These are phyloP conservation scores for Xestia rhomboidea DNA, from an alignment of 2,888 invertebrate species.

Conservation along the genomic window DNA sequence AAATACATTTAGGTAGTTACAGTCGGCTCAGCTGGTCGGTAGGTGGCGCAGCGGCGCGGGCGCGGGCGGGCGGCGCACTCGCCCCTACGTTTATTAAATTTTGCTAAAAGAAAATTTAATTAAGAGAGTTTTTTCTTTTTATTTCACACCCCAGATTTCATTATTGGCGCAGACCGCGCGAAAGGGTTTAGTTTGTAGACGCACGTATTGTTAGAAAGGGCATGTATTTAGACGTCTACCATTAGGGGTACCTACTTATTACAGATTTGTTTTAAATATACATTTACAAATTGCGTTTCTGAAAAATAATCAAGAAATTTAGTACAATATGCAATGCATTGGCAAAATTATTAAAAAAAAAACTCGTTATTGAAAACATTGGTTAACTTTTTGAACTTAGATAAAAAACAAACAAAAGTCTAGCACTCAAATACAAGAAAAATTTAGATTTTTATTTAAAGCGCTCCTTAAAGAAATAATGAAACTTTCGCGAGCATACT, in stretches of 20 bases:
- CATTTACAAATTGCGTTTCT: background rate
- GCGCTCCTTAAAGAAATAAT: too few relatives aligned
- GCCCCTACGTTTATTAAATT: constrained; percentile 88
- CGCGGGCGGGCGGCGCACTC: constrained; percentile 63
- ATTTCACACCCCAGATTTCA: constrained; percentile 90
- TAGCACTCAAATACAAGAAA: too few relatives aligned
- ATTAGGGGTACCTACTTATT: background rate
- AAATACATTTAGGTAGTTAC: constrained; percentile 33
- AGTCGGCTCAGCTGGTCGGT: constrained; percentile 53
- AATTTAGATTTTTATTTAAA: too few relatives aligned
- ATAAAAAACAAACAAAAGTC: too few relatives aligned
- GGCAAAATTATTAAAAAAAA: background rate
- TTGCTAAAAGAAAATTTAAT: constrained; percentile 90
- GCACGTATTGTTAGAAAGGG: constrained; percentile 68
- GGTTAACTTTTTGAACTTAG: background rate
- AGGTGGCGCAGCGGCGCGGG: constrained; percentile 2
- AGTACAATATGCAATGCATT: background rate
- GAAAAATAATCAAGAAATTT: background rate
- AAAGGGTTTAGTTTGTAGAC: constrained; percentile 86
- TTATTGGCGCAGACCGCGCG: constrained; percentile 85
- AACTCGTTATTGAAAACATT: background rate
- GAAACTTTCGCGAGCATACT: too few relatives aligned
- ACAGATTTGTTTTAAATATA: background rate
- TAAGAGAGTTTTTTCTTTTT: constrained; percentile 90
- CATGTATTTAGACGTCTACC: background rate